phyloP scores from a whole-genome alignment of 2,797 vertebrate genomes.

The Capromys pilorides region DNA sequence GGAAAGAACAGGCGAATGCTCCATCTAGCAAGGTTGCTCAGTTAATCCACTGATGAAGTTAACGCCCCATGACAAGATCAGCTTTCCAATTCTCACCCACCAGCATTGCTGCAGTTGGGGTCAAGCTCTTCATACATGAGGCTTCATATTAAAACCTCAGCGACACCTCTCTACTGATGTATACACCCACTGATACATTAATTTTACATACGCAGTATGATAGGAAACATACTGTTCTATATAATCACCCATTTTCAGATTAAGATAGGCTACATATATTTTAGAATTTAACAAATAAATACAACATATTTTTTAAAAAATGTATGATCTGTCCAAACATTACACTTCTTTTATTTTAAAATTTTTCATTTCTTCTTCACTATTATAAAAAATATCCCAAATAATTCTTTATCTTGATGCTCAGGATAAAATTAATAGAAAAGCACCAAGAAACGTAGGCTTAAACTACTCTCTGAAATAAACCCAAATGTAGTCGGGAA shows the following conservation, averaged over 20 bases:
- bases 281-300: slow-evolving; percentile 64
- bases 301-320: slow-evolving; percentile 43
- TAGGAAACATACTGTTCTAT: neutral
- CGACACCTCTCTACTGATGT: neutral
- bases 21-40: too few species aligned
- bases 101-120: neutral
- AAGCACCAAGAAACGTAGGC: neutral
- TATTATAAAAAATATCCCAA: slow-evolving; percentile 35
- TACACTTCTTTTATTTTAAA: slow-evolving; percentile 22
- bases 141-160: neutral
- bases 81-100: neutral
- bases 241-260: slow-evolving; percentile 63
- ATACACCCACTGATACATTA: neutral
- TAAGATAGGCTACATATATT: slow-evolving; percentile 30
- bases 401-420: slow-evolving; percentile 41
- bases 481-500: slow-evolving; percentile 27
- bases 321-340: slow-evolving; percentile 20
- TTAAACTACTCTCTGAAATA: slow-evolving; percentile 3
- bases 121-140: neutral
- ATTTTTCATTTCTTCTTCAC: slow-evolving; percentile 24
- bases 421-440: slow-evolving; percentile 30
- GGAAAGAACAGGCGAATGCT: neutral
- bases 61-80: neutral
- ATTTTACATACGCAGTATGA: slow-evolving; percentile 42
- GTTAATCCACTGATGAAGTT: neutral